Evolutionary conservation across 2,888 invertebrate species (phyloP).

Genomic region (Mythimna lalbum): DNA sequence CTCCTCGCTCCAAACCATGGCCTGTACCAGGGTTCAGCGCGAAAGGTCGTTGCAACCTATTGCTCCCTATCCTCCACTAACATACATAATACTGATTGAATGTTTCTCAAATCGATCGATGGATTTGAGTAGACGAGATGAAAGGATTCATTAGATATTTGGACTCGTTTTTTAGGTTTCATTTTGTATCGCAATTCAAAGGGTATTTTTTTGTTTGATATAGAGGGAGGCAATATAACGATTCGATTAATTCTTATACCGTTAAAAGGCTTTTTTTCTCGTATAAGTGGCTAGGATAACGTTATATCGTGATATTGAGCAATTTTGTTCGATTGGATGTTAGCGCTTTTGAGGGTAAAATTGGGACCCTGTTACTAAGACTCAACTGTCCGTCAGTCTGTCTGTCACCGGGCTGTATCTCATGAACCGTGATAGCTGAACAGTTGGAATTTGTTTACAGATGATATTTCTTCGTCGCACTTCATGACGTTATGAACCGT

Average conservation of each 20-base stretch:
- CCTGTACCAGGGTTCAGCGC: too few relatives aligned
- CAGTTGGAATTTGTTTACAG: too few relatives aligned
- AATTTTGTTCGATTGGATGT: constrained; percentile 21
- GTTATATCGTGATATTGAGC: background rate
- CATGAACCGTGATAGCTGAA: too few relatives aligned
- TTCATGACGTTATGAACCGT: too few relatives aligned
- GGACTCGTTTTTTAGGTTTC: constrained; percentile 32
- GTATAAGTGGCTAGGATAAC: background rate
- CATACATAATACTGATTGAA: constrained; percentile 14
- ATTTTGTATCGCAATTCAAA: constrained; percentile 47
- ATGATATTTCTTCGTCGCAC: too few relatives aligned
- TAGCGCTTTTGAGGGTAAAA: background rate
- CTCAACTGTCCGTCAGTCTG: too few relatives aligned
- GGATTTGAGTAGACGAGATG: constrained; percentile 25
- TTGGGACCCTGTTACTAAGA: too few relatives aligned
- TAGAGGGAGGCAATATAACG: constrained; percentile 26
- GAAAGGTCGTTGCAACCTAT: too few relatives aligned
- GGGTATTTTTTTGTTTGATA: constrained; percentile 33
- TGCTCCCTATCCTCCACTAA: too few relatives aligned
- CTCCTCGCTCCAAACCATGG: too few relatives aligned
- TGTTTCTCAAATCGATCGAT: constrained; percentile 11
- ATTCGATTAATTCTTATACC: constrained; percentile 44
- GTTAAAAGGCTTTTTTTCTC: constrained; percentile 14
- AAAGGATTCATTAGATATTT: constrained; percentile 42
- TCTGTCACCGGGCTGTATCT: too few relatives aligned